Conservation (phyloP, 2,888 invertebrate genomes). For the Drosophila mimica region DNA sequence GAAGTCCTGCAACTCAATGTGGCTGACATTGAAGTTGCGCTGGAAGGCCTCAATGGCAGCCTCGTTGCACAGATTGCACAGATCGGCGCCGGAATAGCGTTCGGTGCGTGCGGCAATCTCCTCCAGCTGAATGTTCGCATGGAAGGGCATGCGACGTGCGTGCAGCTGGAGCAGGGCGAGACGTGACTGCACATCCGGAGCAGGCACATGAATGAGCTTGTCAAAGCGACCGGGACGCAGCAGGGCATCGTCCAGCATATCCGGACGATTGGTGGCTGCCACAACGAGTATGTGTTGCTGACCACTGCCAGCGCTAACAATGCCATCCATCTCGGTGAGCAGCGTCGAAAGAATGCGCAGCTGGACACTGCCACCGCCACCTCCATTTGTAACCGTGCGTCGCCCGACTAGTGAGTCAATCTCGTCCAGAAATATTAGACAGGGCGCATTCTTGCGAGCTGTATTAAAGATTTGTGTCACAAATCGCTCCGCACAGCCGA, state of each 20-base stretch:
- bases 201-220: conserved; percentile 87
- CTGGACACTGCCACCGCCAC: conserved; percentile 85
- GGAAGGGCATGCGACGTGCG: conserved; percentile 85
- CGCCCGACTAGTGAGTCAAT: conserved; percentile 86
- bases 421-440: conserved; percentile 88
- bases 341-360: conserved; percentile 87
- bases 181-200: conserved; percentile 86
- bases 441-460: conserved; percentile 87
- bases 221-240: conserved; percentile 88
- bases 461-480: conserved; percentile 87
- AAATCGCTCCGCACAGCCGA: conserved; percentile 88
- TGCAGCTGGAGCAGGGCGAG: conserved; percentile 85
- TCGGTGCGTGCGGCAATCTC: conserved; percentile 85
- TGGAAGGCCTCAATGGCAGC: conserved; percentile 87
- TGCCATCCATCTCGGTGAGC: conserved; percentile 89
- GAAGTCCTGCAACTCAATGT: conserved; percentile 84
- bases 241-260: conserved; percentile 88
- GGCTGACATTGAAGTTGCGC: conserved; percentile 83
- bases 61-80: conserved; percentile 87
- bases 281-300: conserved; percentile 86
- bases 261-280: conserved; percentile 89
- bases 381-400: conserved; percentile 69
- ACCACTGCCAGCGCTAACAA: conserved; percentile 82
- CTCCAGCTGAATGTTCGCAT: conserved; percentile 83
- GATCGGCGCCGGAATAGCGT: conserved; percentile 88